A percentile compares a stretch with the other conserved stretches of the same genome.
These are phyloP conservation scores for Polyploca ridens DNA, from an alignment of 2,888 invertebrate species.

Conservation along the genomic window DNA sequence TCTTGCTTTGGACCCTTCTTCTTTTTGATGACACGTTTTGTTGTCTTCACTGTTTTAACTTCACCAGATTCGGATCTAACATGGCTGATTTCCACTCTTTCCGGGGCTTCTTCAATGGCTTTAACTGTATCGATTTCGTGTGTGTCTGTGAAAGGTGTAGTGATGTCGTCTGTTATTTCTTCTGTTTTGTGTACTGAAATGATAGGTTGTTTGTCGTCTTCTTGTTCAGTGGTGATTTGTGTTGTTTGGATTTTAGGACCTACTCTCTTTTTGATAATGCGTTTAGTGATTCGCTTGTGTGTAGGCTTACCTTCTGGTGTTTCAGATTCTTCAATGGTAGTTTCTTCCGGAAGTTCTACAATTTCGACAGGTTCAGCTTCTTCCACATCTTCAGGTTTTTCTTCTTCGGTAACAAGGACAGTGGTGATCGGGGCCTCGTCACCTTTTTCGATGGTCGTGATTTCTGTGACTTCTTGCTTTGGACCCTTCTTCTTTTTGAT, in stretches of 20 bases:
- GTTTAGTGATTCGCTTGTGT: too few relatives aligned
- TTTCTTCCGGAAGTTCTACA: too few relatives aligned
- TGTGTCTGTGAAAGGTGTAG: too few relatives aligned
- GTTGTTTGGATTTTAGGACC: too few relatives aligned
- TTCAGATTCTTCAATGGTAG: too few relatives aligned
- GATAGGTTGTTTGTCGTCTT: too few relatives aligned
- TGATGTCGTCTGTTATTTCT: too few relatives aligned
- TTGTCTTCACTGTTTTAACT: slow-evolving; percentile 21
- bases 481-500: slow-evolving; percentile 13
- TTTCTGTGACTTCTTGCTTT: slow-evolving; percentile 25
- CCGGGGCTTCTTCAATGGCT: slow-evolving; percentile 46
- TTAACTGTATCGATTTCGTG: slow-evolving; percentile 19
- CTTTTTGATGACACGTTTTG: slow-evolving; percentile 27
- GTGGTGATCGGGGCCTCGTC: slow-evolving; percentile 39
- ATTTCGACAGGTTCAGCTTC: neutral
- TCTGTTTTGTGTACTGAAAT: too few relatives aligned
- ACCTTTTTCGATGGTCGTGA: slow-evolving; percentile 55
- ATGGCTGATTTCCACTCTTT: slow-evolving; percentile 58
- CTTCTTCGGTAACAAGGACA: slow-evolving; percentile 22
- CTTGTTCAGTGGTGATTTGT: too few relatives aligned
- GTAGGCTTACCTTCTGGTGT: too few relatives aligned
- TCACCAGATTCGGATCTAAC: slow-evolving; percentile 46
- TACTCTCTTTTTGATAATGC: too few relatives aligned
- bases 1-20: slow-evolving; percentile 57
- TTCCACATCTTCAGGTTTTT: neutral